Percentiles rank a stretch among this genome's conserved stretches.
Evolutionary conservation across 2,888 invertebrate genomes (phyloP).

Genomic region (Odontocolon sp.): DNA sequence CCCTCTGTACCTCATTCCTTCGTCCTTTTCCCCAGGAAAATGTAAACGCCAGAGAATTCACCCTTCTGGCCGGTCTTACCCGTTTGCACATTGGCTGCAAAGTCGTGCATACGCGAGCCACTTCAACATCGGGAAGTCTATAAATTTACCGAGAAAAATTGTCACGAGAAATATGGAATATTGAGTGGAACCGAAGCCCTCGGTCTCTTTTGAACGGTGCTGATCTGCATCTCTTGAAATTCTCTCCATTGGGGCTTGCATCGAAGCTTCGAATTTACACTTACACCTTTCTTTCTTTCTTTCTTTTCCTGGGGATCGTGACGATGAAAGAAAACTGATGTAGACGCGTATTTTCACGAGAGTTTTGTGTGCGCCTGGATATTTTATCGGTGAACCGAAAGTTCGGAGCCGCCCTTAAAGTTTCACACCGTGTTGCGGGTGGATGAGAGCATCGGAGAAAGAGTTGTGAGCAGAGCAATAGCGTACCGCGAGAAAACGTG

Average conservation of each 20-base stretch:
- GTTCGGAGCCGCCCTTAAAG: neutral
- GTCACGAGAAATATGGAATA: constrained; percentile 74
- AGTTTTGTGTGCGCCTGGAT: no score
- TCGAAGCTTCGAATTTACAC: neutral
- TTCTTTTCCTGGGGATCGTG: neutral
- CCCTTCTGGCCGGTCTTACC: constrained; percentile 21
- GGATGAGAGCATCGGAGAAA: neutral
- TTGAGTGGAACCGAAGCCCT: constrained; percentile 67
- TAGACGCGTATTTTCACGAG: neutral
- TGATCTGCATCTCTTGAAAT: constrained; percentile 4
- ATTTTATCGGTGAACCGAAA: neutral
- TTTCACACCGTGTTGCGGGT: neutral
- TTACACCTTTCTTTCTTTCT: neutral
- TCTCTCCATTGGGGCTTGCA: neutral
- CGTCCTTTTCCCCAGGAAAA: constrained; percentile 24
- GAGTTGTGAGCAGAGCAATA: neutral
- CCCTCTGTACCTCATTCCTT: constrained; percentile 9
- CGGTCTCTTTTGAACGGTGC: constrained; percentile 18
- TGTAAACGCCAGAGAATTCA: constrained; percentile 34
- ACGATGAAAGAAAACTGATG: constrained; percentile 5
- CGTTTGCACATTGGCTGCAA: constrained; percentile 1
- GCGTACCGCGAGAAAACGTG: constrained; percentile 2
- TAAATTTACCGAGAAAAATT: constrained; percentile 75
- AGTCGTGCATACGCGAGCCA: constrained; percentile 24
- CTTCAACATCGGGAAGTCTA: constrained; percentile 68